phyloP scores from a whole-genome alignment of 2,888 invertebrate genomes.

The Drosophila robusta region DNA sequence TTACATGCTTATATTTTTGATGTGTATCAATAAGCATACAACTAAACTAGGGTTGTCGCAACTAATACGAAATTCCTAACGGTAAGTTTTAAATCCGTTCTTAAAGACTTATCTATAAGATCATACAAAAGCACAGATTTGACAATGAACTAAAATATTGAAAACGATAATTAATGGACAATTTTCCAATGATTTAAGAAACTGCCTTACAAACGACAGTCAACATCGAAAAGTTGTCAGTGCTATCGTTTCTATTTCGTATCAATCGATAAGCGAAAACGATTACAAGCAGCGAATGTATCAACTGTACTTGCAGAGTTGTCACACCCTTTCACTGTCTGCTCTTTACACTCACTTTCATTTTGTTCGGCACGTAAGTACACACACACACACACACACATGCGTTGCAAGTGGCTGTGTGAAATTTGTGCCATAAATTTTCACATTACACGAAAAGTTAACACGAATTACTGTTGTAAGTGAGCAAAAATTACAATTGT shows the following conservation, averaged over 20 bases:
- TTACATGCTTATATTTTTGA: no score
- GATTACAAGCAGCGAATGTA: background rate
- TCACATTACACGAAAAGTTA: slow-evolving; percentile 80
- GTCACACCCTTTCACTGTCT: slow-evolving; percentile 7
- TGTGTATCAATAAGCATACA: no score
- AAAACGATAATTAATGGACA: no score
- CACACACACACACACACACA: slow-evolving; percentile 12
- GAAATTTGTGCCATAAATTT: slow-evolving; percentile 74
- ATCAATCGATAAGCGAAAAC: slow-evolving; percentile 1
- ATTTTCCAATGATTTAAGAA: no score
- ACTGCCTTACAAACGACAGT: no score
- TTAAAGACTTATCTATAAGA: no score
- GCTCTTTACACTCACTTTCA: slow-evolving; percentile 17
- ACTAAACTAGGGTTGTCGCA: no score
- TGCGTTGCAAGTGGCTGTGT: slow-evolving; percentile 33
- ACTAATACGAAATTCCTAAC: no score
- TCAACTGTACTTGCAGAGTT: slow-evolving; percentile 6
- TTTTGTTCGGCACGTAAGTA: slow-evolving; percentile 11
- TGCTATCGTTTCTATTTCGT: background rate
- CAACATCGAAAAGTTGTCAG: no score
- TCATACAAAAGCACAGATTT: no score
- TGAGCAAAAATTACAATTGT: slow-evolving; percentile 75
- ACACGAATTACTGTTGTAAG: slow-evolving; percentile 81
- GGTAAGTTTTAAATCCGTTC: no score
- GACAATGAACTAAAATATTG: no score